Evolutionary conservation across 1,140 invertebrate species (phyloP).

Genomic region (Chionoecetes opilio): DNA sequence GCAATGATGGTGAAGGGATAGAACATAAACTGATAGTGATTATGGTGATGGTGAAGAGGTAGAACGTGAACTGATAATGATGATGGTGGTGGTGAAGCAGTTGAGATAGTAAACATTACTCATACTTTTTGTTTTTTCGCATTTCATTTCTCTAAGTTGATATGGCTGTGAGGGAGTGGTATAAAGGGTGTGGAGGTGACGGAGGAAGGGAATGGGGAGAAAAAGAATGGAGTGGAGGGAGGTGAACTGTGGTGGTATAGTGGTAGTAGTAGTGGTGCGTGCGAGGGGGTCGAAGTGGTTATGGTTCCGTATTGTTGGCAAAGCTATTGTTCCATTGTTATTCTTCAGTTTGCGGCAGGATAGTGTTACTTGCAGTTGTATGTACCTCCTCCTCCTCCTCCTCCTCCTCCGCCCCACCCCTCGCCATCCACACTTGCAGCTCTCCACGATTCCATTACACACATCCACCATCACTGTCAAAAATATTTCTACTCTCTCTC

Average conservation of each 20-base stretch:
- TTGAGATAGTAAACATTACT: too few relatives aligned
- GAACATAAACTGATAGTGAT: too few relatives aligned
- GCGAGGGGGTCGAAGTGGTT: neutral
- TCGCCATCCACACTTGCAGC: neutral
- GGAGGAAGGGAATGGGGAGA: neutral
- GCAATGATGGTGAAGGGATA: too few relatives aligned
- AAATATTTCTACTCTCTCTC: too few relatives aligned
- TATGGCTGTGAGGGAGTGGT: too few relatives aligned
- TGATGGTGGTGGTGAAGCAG: too few relatives aligned
- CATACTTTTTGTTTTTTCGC: too few relatives aligned
- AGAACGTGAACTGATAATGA: too few relatives aligned
- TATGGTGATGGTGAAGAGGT: too few relatives aligned
- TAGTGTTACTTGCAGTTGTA: constrained; percentile 21
- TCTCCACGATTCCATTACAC: neutral
- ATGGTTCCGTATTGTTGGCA: neutral
- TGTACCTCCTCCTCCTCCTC: neutral
- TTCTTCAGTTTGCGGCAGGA: constrained; percentile 6
- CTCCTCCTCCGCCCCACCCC: neutral
- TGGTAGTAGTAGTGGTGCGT: neutral
- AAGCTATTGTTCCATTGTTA: constrained; percentile 30
- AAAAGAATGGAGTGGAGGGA: neutral
- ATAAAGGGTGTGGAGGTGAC: neutral
- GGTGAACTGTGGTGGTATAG: neutral
- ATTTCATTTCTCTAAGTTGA: too few relatives aligned
- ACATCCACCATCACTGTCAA: neutral